Conservation (phyloP, 1,140 invertebrate species). For the Papilio machaon region DNA sequence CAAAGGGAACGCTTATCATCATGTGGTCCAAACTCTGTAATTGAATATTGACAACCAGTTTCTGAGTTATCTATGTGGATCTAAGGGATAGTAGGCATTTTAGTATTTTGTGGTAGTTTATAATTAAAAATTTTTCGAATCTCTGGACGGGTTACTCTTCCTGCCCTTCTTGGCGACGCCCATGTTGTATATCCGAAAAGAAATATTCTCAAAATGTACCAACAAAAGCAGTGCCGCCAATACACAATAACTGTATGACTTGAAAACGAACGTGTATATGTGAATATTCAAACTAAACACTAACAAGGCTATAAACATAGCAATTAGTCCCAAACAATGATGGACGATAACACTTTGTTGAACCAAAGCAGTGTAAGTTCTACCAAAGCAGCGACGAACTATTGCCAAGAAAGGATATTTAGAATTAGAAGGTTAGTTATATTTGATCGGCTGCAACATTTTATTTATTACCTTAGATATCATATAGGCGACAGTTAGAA, state of each 20-base stretch:
- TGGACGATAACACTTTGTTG: slow-evolving; percentile 27
- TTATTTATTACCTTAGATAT: neutral
- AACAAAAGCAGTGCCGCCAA: neutral
- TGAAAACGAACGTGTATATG: neutral
- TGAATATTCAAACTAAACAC: neutral
- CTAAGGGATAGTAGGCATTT: too few species aligned
- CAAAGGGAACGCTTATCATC: too few species aligned
- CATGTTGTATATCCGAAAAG: neutral
- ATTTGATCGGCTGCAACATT: neutral
- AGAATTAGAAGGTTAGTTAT: slow-evolving; percentile 2
- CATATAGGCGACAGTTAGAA: too few species aligned
- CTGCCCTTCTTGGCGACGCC: too few species aligned
- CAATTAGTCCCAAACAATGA: slow-evolving; percentile 29
- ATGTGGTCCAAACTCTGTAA: too few species aligned
- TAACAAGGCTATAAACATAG: slow-evolving; percentile 32
- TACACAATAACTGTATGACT: neutral
- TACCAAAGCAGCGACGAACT: neutral
- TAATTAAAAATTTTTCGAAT: too few species aligned
- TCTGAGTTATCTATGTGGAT: too few species aligned
- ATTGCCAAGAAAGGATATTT: neutral
- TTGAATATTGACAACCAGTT: too few species aligned
- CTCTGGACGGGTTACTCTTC: too few species aligned
- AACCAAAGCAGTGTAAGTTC: slow-evolving; percentile 5
- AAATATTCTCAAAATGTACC: neutral
- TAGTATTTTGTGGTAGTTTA: too few species aligned